Evolutionary conservation across 2,888 invertebrate species (phyloP), one percentile per base, ranked within the genome.

Genomic region (Entomobrya multifasciata): DNA sequence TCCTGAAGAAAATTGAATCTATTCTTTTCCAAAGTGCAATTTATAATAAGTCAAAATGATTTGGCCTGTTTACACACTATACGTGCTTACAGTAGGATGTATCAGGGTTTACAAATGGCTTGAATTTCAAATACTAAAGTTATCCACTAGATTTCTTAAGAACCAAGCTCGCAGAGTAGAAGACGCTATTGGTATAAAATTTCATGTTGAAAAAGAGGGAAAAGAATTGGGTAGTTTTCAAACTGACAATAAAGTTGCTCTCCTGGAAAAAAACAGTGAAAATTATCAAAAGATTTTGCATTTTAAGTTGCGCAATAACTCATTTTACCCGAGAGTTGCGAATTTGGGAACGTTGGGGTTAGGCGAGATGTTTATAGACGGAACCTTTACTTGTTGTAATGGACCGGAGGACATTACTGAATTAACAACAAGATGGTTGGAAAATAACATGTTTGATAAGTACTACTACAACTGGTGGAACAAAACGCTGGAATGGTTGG

Each of bases 401-500:
- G 6, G 1, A 0, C n/a, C n/a, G n/a, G 78, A 62, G 6, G 78
- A 78, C 10, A 5, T 78, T 0, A 62, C 78, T 11, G 55, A 55
- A 17, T 11, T 41, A n/a, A 20, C 11, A 0, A 41, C 11, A 20
- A 41, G 78, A 10, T 15, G 1, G 8, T 1, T 62, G 22, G 60
- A 62, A 5, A 0, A 44, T 0, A n/a, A 62, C 13, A 4, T 41
- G 1, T 11, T 44, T 13, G 10, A 47, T 47, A 10, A 44, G 6
- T 78, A 78, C 47, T 62, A 25, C n/a, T 6, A 76, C n/a, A n/a
- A n/a, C 30, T 20, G 20, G 1, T 76, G 36, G 55, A 76, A 76
- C 36, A 6, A 20, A 1, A 36, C 57, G 5, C 15, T 76, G 17
- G 30, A 30, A 3, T 76, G 36, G 30, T 5, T 76, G 36, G 76